Percentiles rank a stretch among this genome's conserved stretches.
Conservation (phyloP, 2,113 vertebrate species). For the Megatriorchis doriae region DNA sequence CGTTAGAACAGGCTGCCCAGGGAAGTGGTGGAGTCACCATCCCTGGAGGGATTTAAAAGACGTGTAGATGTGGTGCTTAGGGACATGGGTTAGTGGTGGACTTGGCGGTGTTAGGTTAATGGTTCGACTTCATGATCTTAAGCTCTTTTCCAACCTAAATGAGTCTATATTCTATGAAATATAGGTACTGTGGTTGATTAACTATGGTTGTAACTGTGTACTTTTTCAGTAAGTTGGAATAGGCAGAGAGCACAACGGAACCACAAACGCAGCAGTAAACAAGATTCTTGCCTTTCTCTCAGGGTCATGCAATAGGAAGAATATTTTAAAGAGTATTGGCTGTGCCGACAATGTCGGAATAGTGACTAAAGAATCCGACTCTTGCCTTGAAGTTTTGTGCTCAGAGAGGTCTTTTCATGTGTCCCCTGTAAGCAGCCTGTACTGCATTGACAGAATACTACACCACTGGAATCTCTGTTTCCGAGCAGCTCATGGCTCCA, state of each 20-base stretch:
- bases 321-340: neutral
- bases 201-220: neutral
- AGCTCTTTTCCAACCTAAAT: neutral
- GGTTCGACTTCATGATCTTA: neutral
- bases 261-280: neutral
- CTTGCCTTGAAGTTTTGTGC: neutral
- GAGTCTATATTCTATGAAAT: neutral
- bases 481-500: neutral
- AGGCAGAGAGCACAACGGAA: neutral
- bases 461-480: neutral
- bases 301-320: neutral
- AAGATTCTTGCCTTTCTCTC: neutral
- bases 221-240: neutral
- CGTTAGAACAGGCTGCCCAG: neutral
- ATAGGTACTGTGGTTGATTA: neutral
- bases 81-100: neutral
- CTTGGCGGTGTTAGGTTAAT: neutral
- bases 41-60: neutral
- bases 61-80: neutral
- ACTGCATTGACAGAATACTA: neutral
- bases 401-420: neutral
- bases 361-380: neutral
- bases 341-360: neutral
- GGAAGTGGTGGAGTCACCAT: neutral
- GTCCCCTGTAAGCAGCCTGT: neutral